These are phyloP conservation scores for Spilosoma lubricipeda DNA, from an alignment of 2,888 invertebrate genomes.

Conservation along the genomic window DNA sequence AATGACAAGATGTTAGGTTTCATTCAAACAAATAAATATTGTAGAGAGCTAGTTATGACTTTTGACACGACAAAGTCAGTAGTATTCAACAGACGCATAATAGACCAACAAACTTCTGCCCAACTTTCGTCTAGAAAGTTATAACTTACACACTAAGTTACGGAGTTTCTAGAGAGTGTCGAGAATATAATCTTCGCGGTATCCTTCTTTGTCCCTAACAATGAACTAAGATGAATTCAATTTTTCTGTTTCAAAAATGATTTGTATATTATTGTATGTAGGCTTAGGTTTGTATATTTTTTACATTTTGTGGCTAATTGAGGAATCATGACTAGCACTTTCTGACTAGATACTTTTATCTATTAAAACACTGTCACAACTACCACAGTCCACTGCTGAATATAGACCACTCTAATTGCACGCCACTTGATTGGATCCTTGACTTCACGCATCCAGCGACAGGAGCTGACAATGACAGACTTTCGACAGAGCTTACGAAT, in stretches of 20 bases:
- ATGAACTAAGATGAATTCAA: neutral
- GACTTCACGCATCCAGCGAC: too few species aligned
- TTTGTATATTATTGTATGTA: too few species aligned
- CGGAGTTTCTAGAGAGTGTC: neutral
- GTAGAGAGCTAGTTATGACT: constrained; percentile 3
- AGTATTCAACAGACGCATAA: neutral
- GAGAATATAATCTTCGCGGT: neutral
- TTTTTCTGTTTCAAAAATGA: neutral
- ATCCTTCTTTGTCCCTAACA: neutral
- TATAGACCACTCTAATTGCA: too few species aligned
- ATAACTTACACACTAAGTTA: neutral
- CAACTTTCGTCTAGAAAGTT: neutral
- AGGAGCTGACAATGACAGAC: too few species aligned
- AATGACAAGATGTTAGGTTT: neutral
- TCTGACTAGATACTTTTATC: too few species aligned
- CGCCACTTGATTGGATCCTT: too few species aligned
- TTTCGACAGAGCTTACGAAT: too few species aligned
- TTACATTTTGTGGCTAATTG: too few species aligned
- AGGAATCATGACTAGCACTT: too few species aligned
- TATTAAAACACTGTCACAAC: neutral
- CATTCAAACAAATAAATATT: neutral
- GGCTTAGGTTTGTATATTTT: too few species aligned
- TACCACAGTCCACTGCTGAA: too few species aligned
- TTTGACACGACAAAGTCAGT: neutral
- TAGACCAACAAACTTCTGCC: neutral